Evolutionary conservation across 1,140 invertebrate species (phyloP).

Genomic region (Atta texana): DNA sequence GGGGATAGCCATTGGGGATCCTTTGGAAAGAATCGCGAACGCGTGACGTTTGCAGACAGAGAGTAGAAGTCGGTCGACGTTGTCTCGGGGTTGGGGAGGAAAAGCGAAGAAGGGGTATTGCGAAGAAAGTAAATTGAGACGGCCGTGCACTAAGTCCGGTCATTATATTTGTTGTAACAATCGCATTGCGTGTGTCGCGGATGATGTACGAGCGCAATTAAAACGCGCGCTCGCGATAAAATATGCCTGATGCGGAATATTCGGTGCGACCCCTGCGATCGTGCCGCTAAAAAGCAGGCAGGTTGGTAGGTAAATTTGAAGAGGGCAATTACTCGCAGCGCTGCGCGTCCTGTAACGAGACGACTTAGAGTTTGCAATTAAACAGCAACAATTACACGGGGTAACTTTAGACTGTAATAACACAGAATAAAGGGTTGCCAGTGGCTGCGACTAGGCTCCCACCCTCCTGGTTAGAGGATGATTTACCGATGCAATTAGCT

Average conservation of each 20-base stretch:
- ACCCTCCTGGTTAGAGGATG: slow-evolving; percentile 85
- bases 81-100: background rate
- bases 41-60: slow-evolving; percentile 6
- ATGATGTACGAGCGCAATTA: slow-evolving; percentile 61
- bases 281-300: slow-evolving; percentile 71
- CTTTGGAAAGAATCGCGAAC: slow-evolving; percentile 6
- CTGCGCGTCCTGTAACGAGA: slow-evolving; percentile 80
- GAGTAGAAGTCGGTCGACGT: background rate
- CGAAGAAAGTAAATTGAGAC: slow-evolving; percentile 47
- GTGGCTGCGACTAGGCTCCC: slow-evolving; percentile 81
- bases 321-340: slow-evolving; percentile 77
- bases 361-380: slow-evolving; percentile 86
- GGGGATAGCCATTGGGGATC: background rate
- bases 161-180: slow-evolving; percentile 55
- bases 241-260: slow-evolving; percentile 62
- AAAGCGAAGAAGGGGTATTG: background rate
- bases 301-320: slow-evolving; percentile 70
- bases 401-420: slow-evolving; percentile 87
- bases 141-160: background rate
- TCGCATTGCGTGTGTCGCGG: slow-evolving; percentile 58
- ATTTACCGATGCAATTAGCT: slow-evolving; percentile 87
- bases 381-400: slow-evolving; percentile 87
- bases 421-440: slow-evolving; percentile 86
- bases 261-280: slow-evolving; percentile 61
- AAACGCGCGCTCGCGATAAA: slow-evolving; percentile 53